phyloP scores from a whole-genome alignment of 2,888 invertebrate species.

The Oligia strigilis region DNA sequence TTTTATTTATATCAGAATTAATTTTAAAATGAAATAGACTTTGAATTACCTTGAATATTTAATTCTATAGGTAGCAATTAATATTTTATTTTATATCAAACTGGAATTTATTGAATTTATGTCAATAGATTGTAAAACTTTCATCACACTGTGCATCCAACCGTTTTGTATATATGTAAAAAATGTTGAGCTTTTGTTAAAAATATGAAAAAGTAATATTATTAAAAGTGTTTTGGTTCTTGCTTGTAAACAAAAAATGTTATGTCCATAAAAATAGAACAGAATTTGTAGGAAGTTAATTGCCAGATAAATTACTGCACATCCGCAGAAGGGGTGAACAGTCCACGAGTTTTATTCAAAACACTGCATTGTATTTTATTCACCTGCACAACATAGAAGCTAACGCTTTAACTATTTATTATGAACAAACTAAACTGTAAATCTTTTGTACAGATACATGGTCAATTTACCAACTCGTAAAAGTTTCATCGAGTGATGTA shows the following conservation, averaged over 20 bases:
- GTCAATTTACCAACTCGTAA: constrained; percentile 46
- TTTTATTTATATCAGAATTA: neutral
- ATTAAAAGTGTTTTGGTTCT: neutral
- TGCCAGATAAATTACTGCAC: neutral
- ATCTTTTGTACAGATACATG: constrained; percentile 35
- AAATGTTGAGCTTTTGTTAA: neutral
- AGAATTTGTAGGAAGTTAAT: neutral
- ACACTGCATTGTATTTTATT: neutral
- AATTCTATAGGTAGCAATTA: neutral
- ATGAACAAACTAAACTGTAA: constrained; percentile 37
- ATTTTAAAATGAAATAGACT: neutral
- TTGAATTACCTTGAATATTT: neutral
- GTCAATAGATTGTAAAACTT: neutral
- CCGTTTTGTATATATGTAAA: too few relatives aligned
- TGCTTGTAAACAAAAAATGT: neutral
- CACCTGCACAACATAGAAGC: neutral
- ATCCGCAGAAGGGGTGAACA: neutral
- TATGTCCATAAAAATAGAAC: neutral
- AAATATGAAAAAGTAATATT: neutral
- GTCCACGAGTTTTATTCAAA: constrained; percentile 13
- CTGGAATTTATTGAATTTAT: neutral
- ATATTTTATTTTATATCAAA: neutral
- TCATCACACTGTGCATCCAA: neutral
- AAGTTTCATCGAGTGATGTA: constrained; percentile 38
- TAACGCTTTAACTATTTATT: constrained; percentile 16